Evolutionary conservation across 2,113 vertebrate species (phyloP).

Genomic region (Strix uralensis): DNA sequence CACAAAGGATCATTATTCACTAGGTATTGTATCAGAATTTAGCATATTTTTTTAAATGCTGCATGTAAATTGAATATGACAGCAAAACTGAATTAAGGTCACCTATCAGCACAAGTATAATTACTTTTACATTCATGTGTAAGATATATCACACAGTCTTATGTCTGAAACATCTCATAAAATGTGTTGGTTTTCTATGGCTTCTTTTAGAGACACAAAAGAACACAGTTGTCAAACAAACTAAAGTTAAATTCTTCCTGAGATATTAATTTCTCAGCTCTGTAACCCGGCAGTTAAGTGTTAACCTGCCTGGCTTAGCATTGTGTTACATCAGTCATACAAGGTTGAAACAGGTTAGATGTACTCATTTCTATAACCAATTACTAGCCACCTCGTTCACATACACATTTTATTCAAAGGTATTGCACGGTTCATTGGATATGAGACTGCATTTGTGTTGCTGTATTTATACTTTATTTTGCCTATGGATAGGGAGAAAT

Average conservation of each 20-base stretch:
- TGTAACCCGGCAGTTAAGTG: background rate
- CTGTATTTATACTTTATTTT: background rate
- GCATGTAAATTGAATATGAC: background rate
- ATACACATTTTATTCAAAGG: background rate
- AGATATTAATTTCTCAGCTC: conserved; percentile 7
- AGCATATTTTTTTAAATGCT: background rate
- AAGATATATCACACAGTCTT: background rate
- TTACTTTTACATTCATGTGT: background rate
- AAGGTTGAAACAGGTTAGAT: background rate
- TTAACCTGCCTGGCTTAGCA: background rate
- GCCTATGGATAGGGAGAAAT: background rate
- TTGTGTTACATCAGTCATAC: background rate
- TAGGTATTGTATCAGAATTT: background rate
- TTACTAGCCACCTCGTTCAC: background rate
- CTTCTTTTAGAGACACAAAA: background rate
- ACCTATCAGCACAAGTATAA: background rate
- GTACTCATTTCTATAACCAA: background rate
- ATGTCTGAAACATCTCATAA: background rate
- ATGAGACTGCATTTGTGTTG: background rate
- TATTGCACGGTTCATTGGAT: background rate
- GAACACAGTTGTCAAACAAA: background rate
- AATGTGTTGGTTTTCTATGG: background rate
- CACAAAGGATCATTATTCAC: background rate
- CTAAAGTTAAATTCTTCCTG: background rate
- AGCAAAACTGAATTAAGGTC: background rate